phyloP scores from a whole-genome alignment of 1,140 invertebrate genomes.

The Andrena cerasifolii region DNA sequence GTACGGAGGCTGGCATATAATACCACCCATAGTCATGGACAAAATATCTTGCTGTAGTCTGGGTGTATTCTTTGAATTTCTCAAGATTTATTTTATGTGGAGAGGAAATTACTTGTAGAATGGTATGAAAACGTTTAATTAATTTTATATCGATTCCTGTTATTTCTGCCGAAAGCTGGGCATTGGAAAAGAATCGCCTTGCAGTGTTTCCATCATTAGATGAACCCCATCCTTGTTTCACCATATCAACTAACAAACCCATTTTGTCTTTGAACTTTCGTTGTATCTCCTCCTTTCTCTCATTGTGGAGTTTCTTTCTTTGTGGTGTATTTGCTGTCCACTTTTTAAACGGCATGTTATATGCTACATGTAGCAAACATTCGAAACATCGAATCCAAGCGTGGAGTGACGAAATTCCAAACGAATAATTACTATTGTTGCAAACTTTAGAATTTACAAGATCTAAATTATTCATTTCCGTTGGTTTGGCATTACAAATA shows the following conservation, averaged over 20 bases:
- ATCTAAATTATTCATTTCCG: slow-evolving; percentile 10
- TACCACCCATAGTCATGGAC: too few relatives aligned
- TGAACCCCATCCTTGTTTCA: slow-evolving; percentile 51
- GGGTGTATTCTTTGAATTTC: too few relatives aligned
- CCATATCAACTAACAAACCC: slow-evolving; percentile 43
- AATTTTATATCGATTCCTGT: too few relatives aligned
- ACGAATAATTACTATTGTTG: slow-evolving; percentile 25
- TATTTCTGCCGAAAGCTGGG: too few relatives aligned
- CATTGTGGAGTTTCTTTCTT: not conserved
- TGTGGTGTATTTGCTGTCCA: not conserved
- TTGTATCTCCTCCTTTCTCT: slow-evolving; percentile 15
- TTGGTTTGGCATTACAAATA: slow-evolving; percentile 45
- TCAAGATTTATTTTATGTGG: too few relatives aligned
- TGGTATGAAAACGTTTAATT: too few relatives aligned
- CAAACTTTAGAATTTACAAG: not conserved
- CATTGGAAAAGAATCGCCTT: slow-evolving; percentile 54
- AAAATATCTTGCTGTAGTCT: too few relatives aligned
- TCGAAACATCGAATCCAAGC: slow-evolving; percentile 39
- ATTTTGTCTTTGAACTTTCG: slow-evolving; percentile 4
- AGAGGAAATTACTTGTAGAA: too few relatives aligned
- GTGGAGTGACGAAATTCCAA: slow-evolving; percentile 35
- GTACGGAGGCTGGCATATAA: too few relatives aligned
- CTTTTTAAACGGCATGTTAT: slow-evolving; percentile 6
- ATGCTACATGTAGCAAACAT: slow-evolving; percentile 28
- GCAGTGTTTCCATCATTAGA: slow-evolving; percentile 65